Percentiles rank a stretch among this genome's conserved stretches.
Evolutionary conservation across 2,113 vertebrate genomes (phyloP).

Genomic region (Ardeotis arabs): DNA sequence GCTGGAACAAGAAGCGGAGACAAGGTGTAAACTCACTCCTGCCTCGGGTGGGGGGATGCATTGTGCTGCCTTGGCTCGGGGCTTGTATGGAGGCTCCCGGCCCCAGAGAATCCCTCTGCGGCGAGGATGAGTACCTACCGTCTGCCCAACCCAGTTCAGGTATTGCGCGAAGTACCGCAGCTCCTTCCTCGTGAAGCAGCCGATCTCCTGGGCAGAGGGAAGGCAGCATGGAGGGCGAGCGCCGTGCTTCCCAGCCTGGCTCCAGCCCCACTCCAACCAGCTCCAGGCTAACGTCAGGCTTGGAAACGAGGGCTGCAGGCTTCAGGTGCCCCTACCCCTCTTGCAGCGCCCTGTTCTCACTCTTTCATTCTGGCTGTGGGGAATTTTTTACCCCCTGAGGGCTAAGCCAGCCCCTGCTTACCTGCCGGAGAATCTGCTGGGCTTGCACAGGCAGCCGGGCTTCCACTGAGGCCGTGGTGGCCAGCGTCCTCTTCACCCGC

Average conservation of each 20-base stretch:
- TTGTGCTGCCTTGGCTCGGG: too few relatives aligned
- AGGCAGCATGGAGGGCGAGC: neutral
- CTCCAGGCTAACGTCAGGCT: rapidly evolving
- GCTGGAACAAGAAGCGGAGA: slow-evolving; percentile 30
- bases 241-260: rapidly evolving
- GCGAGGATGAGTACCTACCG: slow-evolving; percentile 53
- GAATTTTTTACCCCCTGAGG: rapidly evolving
- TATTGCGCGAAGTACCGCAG: slow-evolving; percentile 73
- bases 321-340: neutral
- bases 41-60: too few relatives aligned
- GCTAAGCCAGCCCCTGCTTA: slow-evolving; percentile 16
- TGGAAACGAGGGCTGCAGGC: neutral
- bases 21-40: neutral
- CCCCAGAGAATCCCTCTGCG: neutral
- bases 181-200: slow-evolving; percentile 72
- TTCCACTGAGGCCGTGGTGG: slow-evolving; percentile 10
- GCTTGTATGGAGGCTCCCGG: rapidly evolving
- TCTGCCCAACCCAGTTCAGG: slow-evolving; percentile 71
- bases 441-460: slow-evolving; percentile 47
- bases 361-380: neutral
- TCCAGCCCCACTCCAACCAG: neutral
- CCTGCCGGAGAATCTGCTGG: slow-evolving; percentile 68
- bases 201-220: slow-evolving; percentile 65
- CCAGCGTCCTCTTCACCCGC: neutral
- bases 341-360: rapidly evolving